These are phyloP conservation scores for Amorpha juglandis DNA, from an alignment of 2,888 invertebrate species.

Conservation along the genomic window DNA sequence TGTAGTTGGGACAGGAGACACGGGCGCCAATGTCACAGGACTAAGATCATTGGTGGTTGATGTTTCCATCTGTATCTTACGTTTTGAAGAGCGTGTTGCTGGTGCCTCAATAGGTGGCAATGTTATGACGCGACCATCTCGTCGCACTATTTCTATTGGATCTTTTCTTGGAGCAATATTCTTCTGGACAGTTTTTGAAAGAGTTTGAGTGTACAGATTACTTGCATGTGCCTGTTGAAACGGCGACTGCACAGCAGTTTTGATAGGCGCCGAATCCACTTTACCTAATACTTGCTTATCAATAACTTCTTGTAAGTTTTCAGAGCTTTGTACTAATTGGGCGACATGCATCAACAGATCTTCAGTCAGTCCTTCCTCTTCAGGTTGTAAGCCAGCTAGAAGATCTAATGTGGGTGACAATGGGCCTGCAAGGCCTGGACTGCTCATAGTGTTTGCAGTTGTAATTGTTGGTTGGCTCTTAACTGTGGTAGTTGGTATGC, in stretches of 20 bases:
- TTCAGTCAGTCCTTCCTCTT: conserved; percentile 87
- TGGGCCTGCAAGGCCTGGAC: conserved; percentile 80
- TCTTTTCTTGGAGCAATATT: conserved; percentile 71
- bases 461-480: conserved; percentile 64
- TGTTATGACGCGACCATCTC: conserved; percentile 90
- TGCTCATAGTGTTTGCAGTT: conserved; percentile 66
- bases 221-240: conserved; percentile 49
- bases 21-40: conserved; percentile 47
- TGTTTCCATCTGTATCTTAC: conserved; percentile 79
- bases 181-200: conserved; percentile 60
- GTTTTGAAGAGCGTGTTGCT: conserved; percentile 90
- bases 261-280: conserved; percentile 62
- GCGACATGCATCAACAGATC: conserved; percentile 90
- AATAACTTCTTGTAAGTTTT: conserved; percentile 88
- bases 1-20: conserved; percentile 47
- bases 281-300: conserved; percentile 86
- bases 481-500: conserved; percentile 52
- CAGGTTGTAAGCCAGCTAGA: conserved; percentile 85
- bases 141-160: conserved; percentile 89
- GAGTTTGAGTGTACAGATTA: conserved; percentile 59
- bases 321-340: conserved; percentile 87
- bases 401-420: conserved; percentile 85
- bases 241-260: conserved; percentile 46
- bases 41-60: conserved; percentile 38
- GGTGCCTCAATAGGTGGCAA: conserved; percentile 93